Percentiles rank a stretch among this genome's conserved stretches.
Evolutionary conservation across 2,888 invertebrate genomes (phyloP).

Genomic region (Choreutis nemorana): DNA sequence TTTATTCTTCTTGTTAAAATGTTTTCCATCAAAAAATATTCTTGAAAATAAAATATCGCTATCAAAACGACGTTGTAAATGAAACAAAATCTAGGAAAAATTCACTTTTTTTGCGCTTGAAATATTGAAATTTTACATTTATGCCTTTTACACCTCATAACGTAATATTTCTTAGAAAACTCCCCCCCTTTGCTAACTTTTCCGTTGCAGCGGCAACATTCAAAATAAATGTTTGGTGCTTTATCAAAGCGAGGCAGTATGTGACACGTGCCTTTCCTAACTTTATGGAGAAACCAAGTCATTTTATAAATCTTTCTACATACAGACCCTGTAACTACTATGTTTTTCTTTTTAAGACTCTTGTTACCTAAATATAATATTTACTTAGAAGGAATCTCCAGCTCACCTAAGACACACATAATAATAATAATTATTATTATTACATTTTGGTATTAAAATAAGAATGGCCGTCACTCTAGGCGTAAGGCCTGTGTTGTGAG

Average conservation of each 20-base stretch:
- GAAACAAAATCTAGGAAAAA: constrained; percentile 45
- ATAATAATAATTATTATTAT: no score
- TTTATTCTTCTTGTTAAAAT: background rate
- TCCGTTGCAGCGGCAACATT: constrained; percentile 55
- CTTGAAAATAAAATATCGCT: constrained; percentile 10
- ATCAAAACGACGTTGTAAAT: constrained; percentile 36
- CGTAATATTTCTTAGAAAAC: constrained; percentile 57
- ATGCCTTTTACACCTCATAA: constrained; percentile 66
- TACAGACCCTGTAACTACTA: no score
- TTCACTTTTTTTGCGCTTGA: constrained; percentile 39
- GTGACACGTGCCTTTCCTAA: constrained; percentile 14
- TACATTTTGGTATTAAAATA: no score
- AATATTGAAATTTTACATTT: constrained; percentile 66
- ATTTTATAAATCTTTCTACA: no score
- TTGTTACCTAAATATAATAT: no score
- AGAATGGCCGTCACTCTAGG: no score
- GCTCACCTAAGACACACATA: no score
- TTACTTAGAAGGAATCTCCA: no score
- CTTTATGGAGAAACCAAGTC: constrained; percentile 2
- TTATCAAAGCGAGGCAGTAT: constrained; percentile 39
- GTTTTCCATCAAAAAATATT: background rate
- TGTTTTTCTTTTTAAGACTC: no score
- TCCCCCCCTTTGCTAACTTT: constrained; percentile 46
- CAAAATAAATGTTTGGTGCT: constrained; percentile 62
- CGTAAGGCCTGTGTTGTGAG: no score